phyloP scores from a whole-genome alignment of 2,113 vertebrate species.

The Corapipo altera region DNA sequence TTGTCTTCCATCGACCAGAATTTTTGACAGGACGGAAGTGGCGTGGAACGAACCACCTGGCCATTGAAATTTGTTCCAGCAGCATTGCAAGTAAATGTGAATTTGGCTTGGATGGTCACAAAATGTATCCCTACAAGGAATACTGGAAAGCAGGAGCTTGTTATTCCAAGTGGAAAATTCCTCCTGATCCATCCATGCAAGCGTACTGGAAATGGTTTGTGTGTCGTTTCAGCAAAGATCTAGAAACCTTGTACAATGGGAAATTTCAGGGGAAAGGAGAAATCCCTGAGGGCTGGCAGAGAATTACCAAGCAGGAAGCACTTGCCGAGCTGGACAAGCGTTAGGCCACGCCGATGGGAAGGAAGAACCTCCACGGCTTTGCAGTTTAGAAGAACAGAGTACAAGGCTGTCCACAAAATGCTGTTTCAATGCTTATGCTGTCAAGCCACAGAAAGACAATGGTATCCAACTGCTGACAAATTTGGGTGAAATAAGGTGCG shows the following conservation, averaged over 20 bases:
- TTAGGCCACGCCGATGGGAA: accelerated
- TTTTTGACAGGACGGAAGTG: not conserved
- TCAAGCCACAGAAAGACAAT: not conserved
- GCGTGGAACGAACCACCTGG: not conserved
- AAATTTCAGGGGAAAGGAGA: conserved; percentile 22
- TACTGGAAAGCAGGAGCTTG: conserved; percentile 54
- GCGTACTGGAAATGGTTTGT: conserved; percentile 81
- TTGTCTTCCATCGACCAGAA: conserved; percentile 21
- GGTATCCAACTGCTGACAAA: not conserved
- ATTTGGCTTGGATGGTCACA: accelerated
- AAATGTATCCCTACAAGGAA: not conserved
- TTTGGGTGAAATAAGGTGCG: accelerated
- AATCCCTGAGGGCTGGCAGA: conserved; percentile 43
- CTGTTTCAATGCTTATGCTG: accelerated
- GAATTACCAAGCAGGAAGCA: conserved; percentile 17
- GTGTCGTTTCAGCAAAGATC: conserved; percentile 61
- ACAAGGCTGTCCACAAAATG: not conserved
- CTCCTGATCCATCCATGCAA: conserved; percentile 60
- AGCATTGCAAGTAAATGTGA: not conserved
- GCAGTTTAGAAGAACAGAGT: not conserved
- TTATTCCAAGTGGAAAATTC: conserved; percentile 64
- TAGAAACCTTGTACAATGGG: conserved; percentile 7
- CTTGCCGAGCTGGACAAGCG: not conserved
- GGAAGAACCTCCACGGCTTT: not conserved
- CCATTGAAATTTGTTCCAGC: conserved; percentile 47